phyloP scores from a whole-genome alignment of 2,113 vertebrate genomes.

The Pungitius pungitius region DNA sequence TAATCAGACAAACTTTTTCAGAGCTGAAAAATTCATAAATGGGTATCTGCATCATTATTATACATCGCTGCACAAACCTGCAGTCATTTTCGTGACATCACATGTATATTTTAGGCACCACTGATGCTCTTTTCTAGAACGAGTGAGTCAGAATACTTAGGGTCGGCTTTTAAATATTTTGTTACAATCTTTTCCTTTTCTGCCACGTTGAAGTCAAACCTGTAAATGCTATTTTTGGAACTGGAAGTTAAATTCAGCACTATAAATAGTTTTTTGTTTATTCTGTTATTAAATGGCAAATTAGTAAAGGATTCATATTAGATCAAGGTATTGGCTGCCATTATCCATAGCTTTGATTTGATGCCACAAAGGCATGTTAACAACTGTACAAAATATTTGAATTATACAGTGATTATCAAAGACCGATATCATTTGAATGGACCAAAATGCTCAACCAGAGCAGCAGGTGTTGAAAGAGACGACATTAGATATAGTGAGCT shows the following conservation, averaged over 20 bases:
- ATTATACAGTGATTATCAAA: slow-evolving; percentile 37
- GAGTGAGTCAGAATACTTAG: slow-evolving; percentile 21
- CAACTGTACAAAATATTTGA: slow-evolving; percentile 40
- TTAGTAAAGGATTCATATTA: slow-evolving; percentile 39
- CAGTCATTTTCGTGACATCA: slow-evolving; percentile 34
- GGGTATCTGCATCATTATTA: slow-evolving; percentile 17
- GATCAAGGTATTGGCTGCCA: slow-evolving; percentile 26
- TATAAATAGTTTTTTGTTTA: neutral
- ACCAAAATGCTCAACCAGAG: slow-evolving; percentile 15
- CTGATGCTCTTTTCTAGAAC: slow-evolving; percentile 23
- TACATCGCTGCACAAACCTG: slow-evolving; percentile 1
- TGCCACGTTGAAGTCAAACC: neutral
- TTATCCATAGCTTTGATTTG: slow-evolving; percentile 56
- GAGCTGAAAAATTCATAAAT: slow-evolving; percentile 16
- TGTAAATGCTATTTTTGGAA: slow-evolving; percentile 3
- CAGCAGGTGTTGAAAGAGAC: slow-evolving; percentile 22
- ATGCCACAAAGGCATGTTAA: slow-evolving; percentile 46
- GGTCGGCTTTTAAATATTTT: slow-evolving; percentile 31
- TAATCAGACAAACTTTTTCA: slow-evolving; percentile 32
- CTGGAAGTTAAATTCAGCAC: slow-evolving; percentile 3
- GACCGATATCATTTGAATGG: slow-evolving; percentile 17
- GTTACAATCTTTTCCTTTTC: neutral
- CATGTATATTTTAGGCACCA: slow-evolving; percentile 36
- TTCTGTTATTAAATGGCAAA: slow-evolving; percentile 22
- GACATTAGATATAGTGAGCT: slow-evolving; percentile 49